Percentiles rank a stretch among this genome's conserved stretches.
These are phyloP conservation scores for Malacoraja senta DNA, from an alignment of 2,797 vertebrate genomes.

Conservation along the genomic window DNA sequence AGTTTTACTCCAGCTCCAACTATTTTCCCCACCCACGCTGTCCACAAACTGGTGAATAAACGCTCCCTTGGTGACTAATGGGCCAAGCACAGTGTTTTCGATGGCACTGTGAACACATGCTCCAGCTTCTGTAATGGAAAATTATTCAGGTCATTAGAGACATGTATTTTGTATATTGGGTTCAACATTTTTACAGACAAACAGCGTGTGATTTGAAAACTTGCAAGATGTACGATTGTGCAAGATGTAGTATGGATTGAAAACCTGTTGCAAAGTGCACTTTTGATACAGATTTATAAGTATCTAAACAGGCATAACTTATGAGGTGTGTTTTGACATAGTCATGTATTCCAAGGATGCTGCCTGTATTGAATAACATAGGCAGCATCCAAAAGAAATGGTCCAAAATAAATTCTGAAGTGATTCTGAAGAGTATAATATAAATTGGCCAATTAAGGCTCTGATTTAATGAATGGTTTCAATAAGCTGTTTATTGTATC, in stretches of 20 bases:
- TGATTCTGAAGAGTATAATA: background rate
- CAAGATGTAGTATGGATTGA: slow-evolving; percentile 55
- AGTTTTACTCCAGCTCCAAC: background rate
- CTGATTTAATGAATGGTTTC: slow-evolving; percentile 8
- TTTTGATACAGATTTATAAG: slow-evolving; percentile 59
- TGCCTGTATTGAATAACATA: slow-evolving; percentile 52
- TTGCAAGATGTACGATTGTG: slow-evolving; percentile 51
- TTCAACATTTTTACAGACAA: slow-evolving; percentile 53
- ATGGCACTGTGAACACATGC: background rate
- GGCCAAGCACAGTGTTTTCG: slow-evolving; percentile 15
- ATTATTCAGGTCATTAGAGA: slow-evolving; percentile 39
- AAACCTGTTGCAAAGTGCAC: slow-evolving; percentile 52
- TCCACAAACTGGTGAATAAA: background rate
- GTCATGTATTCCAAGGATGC: slow-evolving; percentile 51
- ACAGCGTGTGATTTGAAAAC: slow-evolving; percentile 42
- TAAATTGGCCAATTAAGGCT: background rate
- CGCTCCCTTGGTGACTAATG: background rate
- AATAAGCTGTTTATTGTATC: background rate
- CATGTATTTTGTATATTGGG: slow-evolving; percentile 58
- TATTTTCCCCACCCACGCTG: background rate
- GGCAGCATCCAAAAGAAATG: slow-evolving; percentile 42
- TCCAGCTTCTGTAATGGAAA: background rate
- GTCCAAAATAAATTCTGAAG: slow-evolving; percentile 41
- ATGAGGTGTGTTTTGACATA: slow-evolving; percentile 44
- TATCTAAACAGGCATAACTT: slow-evolving; percentile 48